Percentiles rank a stretch among this genome's conserved stretches.
These are phyloP conservation scores for Tortricodes alternella DNA, from an alignment of 2,888 invertebrate genomes.

Conservation along the genomic window DNA sequence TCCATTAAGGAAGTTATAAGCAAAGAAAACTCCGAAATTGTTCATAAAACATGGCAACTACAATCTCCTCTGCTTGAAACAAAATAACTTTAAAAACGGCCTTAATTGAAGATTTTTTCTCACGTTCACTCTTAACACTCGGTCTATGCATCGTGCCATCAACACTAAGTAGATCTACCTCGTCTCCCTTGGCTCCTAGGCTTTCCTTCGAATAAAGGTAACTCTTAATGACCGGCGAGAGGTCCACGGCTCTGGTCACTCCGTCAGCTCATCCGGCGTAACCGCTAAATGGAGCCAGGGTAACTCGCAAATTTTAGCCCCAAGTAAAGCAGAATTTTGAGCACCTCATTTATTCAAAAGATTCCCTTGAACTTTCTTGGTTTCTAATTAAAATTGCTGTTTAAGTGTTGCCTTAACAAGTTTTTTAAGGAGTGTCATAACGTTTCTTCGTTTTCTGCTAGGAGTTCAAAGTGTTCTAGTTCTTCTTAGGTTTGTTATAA, in stretches of 20 bases:
- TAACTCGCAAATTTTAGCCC: constrained; percentile 45
- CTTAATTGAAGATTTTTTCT: constrained; percentile 49
- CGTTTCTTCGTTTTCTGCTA: not conserved
- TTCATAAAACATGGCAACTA: not conserved
- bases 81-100: constrained; percentile 31
- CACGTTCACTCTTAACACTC: constrained; percentile 26
- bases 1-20: no score
- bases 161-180: constrained; percentile 26
- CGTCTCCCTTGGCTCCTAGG: constrained; percentile 6
- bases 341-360: constrained; percentile 57
- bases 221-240: constrained; percentile 3
- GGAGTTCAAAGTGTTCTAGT: no score
- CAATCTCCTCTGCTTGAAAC: not conserved
- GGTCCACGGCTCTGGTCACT: constrained; percentile 27
- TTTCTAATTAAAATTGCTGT: constrained; percentile 51
- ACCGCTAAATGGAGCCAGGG: constrained; percentile 37
- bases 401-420: constrained; percentile 23
- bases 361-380: constrained; percentile 51
- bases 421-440: not conserved
- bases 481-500: no score
- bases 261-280: constrained; percentile 34
- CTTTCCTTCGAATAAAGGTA: constrained; percentile 3
- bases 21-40: no score
- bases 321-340: constrained; percentile 43
- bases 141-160: constrained; percentile 12